Evolutionary conservation across 1,140 invertebrate genomes (phyloP).

Genomic region (Agrypnia vestita): DNA sequence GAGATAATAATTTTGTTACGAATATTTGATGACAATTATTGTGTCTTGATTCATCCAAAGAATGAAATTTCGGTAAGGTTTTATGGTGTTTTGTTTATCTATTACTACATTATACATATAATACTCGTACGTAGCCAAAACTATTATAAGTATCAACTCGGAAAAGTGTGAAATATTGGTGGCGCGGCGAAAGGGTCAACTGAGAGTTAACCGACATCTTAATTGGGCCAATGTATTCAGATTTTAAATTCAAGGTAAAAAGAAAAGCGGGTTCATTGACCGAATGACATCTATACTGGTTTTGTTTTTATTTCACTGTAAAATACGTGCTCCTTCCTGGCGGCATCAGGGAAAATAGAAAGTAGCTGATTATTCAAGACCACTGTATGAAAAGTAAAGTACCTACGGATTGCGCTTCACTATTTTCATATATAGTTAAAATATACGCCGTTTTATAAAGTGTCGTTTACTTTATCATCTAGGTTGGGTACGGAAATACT

Average conservation of each 20-base stretch:
- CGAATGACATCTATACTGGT: slow-evolving; percentile 40
- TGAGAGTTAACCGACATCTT: slow-evolving; percentile 33
- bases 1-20: no score
- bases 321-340: slow-evolving; percentile 37
- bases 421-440: no score
- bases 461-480: neutral
- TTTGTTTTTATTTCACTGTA: slow-evolving; percentile 41
- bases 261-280: slow-evolving; percentile 35
- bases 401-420: no score
- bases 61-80: no score
- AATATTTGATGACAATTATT: no score
- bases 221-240: slow-evolving; percentile 43
- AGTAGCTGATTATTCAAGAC: slow-evolving; percentile 8
- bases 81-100: no score
- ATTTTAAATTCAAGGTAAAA: slow-evolving; percentile 42
- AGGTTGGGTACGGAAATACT: slow-evolving; percentile 5
- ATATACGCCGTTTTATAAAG: neutral
- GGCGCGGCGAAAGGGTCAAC: slow-evolving; percentile 2
- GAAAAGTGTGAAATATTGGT: no score
- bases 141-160: no score
- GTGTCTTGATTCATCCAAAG: no score
- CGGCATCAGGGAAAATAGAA: slow-evolving; percentile 26
- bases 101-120: no score
- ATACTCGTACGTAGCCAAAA: no score
- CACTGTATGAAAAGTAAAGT: neutral